Percentiles rank a stretch among this genome's conserved stretches.
phyloP scores from a whole-genome alignment of 2,888 invertebrate genomes.

The Urechis unicinctus region DNA sequence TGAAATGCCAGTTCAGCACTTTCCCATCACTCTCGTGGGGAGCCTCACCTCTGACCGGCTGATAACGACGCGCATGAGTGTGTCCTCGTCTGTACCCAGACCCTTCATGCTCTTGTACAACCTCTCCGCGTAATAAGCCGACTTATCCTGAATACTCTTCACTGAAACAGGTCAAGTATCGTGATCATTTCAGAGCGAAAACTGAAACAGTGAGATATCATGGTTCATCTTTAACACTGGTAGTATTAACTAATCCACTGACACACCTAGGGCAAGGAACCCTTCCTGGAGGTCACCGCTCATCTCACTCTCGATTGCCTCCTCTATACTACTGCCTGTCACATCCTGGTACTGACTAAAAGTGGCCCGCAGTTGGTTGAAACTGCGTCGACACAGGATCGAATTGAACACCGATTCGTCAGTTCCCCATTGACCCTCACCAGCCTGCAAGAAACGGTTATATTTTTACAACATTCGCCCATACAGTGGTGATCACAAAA shows the following conservation, averaged over 20 bases:
- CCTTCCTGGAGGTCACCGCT: slow-evolving; percentile 38
- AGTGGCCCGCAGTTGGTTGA: slow-evolving; percentile 24
- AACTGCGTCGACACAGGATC: slow-evolving; percentile 28
- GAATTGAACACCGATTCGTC: slow-evolving; percentile 34
- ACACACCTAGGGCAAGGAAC: slow-evolving; percentile 37
- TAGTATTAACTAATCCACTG: no score
- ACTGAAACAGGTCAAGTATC: slow-evolving; percentile 24
- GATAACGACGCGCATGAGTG: slow-evolving; percentile 37
- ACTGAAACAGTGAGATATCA: no score
- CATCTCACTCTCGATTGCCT: slow-evolving; percentile 36
- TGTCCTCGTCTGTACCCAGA: slow-evolving; percentile 39
- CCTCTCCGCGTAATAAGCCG: slow-evolving; percentile 40
- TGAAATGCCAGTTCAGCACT: no score
- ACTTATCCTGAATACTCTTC: slow-evolving; percentile 31
- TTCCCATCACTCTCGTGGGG: no score
- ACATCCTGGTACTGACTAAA: slow-evolving; percentile 25
- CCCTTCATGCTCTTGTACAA: slow-evolving; percentile 38
- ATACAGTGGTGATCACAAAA: no score
- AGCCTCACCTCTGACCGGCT: slow-evolving; percentile 43
- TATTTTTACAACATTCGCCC: no score
- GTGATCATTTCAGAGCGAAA: no score
- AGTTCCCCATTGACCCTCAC: slow-evolving; percentile 31
- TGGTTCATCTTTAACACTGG: no score
- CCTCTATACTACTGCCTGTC: slow-evolving; percentile 29
- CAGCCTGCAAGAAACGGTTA: slow-evolving; percentile 30